Evolutionary conservation across 2,888 invertebrate genomes (phyloP), one percentile per base, ranked within the genome.

Genomic region (Girardia tigrina): DNA sequence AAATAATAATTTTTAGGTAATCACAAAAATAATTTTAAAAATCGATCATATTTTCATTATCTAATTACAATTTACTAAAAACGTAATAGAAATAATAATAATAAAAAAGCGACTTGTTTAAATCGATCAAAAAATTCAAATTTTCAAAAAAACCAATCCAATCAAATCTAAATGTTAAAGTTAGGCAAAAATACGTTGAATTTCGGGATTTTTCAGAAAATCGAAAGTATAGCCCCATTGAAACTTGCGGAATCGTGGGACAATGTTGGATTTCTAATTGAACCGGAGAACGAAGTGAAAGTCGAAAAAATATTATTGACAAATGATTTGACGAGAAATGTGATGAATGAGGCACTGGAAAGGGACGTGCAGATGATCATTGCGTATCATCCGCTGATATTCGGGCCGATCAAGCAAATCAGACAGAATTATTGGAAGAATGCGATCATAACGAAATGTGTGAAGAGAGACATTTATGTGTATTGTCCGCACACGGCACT

Each of bases 301-400:
- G 81, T 86, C 29, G 79, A 79, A 2, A 89, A 87, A 77, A 88
- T 93, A 74, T 82, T 95, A 76, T 85, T 95, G 42, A 94, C 94
- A 0, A 95, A 94, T 84, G 95, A 95, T 83, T 86, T 95, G 42
- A 94, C 94, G 0, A 90, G 91, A 83, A 88, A 88, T 79, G 92
- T 93, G 0, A 88, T 91, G 80, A 82, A 88, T 26, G 78, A 94
- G 85, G 92, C 93, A 0, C 81, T 90, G 1, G 83, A 86, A 0
- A 83, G 87, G 74, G 86, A 88, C 20, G 88, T 88, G 74, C 89
- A 92, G 82, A 85, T 94, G 84, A 91, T 95, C 76, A 86, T 95
- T 76, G 90, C 92, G 0, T 95, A 95, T 84, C 95, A 95, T 86
- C 95, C 95, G n/a, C 92, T 92, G 23, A 90, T 95, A 82, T 95